A percentile compares a stretch with the other conserved stretches of the same genome.
Conservation (phyloP, 2,888 invertebrate species). For the Isotomurus palustris region DNA sequence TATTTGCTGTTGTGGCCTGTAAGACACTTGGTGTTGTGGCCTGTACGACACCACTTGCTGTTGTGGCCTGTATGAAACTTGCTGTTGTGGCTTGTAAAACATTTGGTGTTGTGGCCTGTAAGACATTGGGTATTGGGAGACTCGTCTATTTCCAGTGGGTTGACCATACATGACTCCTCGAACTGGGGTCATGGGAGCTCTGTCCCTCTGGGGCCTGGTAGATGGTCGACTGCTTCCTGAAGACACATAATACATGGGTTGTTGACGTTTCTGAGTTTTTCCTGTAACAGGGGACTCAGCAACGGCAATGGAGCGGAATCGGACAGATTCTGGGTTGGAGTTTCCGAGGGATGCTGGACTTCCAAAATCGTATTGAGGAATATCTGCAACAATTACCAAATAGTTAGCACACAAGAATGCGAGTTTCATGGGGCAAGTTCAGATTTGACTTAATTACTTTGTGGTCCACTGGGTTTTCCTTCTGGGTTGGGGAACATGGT, state of each 20-base stretch:
- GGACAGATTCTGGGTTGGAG: not conserved
- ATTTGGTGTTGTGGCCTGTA: not conserved
- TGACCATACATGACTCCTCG: not conserved
- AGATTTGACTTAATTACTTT: too few relatives aligned
- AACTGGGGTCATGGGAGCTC: not conserved
- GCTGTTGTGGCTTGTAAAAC: too few relatives aligned
- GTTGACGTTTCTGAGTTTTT: not conserved
- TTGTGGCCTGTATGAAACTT: too few relatives aligned
- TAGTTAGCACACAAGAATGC: too few relatives aligned
- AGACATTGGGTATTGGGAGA: not conserved
- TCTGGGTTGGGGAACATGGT: slow-evolving; percentile 17
- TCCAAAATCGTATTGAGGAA: not conserved
- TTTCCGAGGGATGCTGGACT: not conserved
- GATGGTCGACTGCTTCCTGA: not conserved
- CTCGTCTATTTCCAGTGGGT: not conserved
- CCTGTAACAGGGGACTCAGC: too few relatives aligned
- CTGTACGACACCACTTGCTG: not conserved
- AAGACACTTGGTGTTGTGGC: not conserved
- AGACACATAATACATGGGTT: not conserved
- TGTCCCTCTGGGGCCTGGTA: not conserved
- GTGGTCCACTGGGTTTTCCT: slow-evolving; percentile 1
- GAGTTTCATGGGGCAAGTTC: too few relatives aligned
- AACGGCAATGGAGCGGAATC: too few relatives aligned
- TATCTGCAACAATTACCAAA: not conserved
- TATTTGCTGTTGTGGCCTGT: too few relatives aligned